Base-by-base conservation (phyloP, 92 coral and sea anemone genomes). In the Epizoanthus ramosus region DNA sequence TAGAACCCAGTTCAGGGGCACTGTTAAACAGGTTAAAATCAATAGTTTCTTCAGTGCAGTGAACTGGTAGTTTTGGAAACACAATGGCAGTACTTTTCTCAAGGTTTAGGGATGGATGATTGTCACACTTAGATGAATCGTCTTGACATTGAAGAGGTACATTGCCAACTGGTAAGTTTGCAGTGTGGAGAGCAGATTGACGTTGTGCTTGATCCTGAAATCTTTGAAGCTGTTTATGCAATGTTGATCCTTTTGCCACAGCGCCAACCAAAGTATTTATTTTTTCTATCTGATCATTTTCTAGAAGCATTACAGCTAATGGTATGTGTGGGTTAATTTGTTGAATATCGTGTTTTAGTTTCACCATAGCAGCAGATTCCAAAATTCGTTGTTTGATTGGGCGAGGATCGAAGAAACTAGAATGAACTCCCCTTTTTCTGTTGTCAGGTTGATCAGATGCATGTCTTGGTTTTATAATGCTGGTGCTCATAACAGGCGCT, bases 401-500 rank as follows among this genome's bases (percentile, higher is more conserved):
- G 14, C 88, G 65, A 19, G 90, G 88, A 70, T 90, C 88, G 72
- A 73, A 90, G 63, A 81, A 65, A 57, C 85, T 84, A n/a, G 89
- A 86, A 17, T 74, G 87, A 52, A 85, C 58, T 63, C 92, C 88
- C 71, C 84, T 77, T 75, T 69, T 88, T 59, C 87, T 86, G 71
- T 63, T 79, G 31, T 28, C 79, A 21, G 89, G 47, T 31, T 75
- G 70, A 63, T 89, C 87, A 59, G 87, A 80, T 79, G 74, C 74
- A 83, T 81, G 90, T 79, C 90, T 80, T 9, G 89, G 92, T 68
- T 85, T 89, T 73, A 66, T 83, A 50, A 85, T 57, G 63, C 79
- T 85, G 68, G 89, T 67, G 47, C 86, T 82, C 89, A 89, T 85
- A 17, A 85, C 90, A 63, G 89, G 92, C 43, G 76, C 83, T 57